A percentile compares a stretch with the other conserved stretches of the same genome.
Evolutionary conservation across 2,113 vertebrate genomes (phyloP).

Genomic region (Ornithorhynchus anatinus): DNA sequence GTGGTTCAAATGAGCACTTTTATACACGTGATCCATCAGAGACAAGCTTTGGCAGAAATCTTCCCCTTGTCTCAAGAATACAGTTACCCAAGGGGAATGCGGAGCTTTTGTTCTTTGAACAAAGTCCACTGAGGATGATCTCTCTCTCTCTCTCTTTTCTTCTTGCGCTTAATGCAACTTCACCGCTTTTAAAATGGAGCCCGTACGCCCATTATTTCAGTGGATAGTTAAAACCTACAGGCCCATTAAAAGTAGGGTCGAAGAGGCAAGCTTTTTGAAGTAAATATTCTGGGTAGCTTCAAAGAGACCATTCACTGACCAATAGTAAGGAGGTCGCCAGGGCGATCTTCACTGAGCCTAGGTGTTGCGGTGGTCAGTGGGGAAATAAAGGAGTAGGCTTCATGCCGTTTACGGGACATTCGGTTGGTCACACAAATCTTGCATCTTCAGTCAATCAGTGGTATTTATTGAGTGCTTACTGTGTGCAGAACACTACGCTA

Average conservation of each 20-base stretch:
- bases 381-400: constrained; percentile 46
- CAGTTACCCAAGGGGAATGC: background rate
- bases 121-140: background rate
- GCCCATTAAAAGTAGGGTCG: too few relatives aligned
- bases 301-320: constrained; percentile 5
- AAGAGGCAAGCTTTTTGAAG: constrained; percentile 53
- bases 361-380: constrained; percentile 22
- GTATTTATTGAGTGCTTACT: too few relatives aligned
- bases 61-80: background rate
- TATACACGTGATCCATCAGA: background rate
- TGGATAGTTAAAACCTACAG: too few relatives aligned
- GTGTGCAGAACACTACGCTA: too few relatives aligned
- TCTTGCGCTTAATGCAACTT: constrained; percentile 6
- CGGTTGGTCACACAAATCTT: constrained; percentile 11
- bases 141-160: background rate
- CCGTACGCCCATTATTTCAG: constrained; percentile 33
- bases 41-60: background rate
- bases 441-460: too few relatives aligned
- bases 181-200: constrained; percentile 2
- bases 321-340: constrained; percentile 14
- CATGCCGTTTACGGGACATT: constrained; percentile 43
- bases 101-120: background rate
- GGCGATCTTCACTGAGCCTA: constrained; percentile 54
- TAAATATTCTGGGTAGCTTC: constrained; percentile 33
- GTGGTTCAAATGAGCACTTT: constrained; percentile 9